These are phyloP conservation scores for Eonycteris spelaea DNA, from an alignment of 2,113 vertebrate genomes.

Conservation along the genomic window DNA sequence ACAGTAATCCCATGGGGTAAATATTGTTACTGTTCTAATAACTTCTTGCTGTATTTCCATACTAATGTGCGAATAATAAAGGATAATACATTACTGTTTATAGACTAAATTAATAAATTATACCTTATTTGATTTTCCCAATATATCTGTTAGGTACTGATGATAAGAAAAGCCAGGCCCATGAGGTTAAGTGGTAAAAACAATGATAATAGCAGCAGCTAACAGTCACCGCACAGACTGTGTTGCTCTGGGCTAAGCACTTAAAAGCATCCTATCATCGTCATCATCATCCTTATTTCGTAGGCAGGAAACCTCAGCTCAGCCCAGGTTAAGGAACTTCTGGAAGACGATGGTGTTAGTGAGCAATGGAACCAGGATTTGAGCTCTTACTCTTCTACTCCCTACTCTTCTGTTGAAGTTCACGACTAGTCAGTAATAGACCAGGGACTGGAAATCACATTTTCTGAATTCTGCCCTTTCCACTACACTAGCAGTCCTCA, in stretches of 20 bases:
- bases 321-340: not conserved
- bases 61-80: conserved; percentile 38
- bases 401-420: not conserved
- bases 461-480: not conserved
- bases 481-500: not conserved
- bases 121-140: conserved; percentile 45
- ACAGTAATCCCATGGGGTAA: not conserved
- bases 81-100: conserved; percentile 4
- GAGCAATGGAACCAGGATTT: not conserved
- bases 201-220: not conserved
- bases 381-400: not conserved
- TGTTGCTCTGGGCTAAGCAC: not conserved
- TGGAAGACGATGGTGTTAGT: not conserved
- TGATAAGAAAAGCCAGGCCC: conserved; percentile 43
- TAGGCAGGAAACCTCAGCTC: not conserved
- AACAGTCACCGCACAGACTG: not conserved
- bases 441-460: not conserved
- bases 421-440: not conserved
- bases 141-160: conserved; percentile 25
- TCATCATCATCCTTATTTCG: not conserved
- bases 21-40: conserved; percentile 15
- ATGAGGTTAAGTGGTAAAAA: not conserved
- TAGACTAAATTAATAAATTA: conserved; percentile 37
- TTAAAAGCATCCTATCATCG: not conserved
- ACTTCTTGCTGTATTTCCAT: conserved; percentile 40